Conservation (phyloP, 2,113 vertebrate genomes). For the Xiphias gladius region DNA sequence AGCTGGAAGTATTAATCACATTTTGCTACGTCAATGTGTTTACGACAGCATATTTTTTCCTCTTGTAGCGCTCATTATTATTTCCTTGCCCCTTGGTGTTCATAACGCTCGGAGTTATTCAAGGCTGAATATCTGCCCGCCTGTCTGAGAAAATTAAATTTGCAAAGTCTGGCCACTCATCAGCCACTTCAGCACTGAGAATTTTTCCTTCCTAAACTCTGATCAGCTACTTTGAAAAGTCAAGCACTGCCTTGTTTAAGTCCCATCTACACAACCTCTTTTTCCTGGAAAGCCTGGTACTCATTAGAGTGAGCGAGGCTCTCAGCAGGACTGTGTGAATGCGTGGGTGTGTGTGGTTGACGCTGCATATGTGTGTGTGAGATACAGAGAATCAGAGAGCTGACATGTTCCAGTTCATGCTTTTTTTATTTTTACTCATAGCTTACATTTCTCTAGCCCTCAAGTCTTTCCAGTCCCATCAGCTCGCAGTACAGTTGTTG, state of each 20-base stretch:
- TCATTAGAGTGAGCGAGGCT: conserved; percentile 61
- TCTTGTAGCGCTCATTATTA: neutral
- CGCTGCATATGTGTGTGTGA: neutral
- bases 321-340: conserved; percentile 34
- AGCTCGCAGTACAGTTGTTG: conserved; percentile 39
- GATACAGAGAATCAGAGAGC: conserved; percentile 15
- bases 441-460: conserved; percentile 54
- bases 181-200: neutral
- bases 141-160: conserved; percentile 1
- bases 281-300: conserved; percentile 69
- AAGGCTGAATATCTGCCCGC: neutral
- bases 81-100: conserved; percentile 16
- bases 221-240: conserved; percentile 36
- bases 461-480: conserved; percentile 46
- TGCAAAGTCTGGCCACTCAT: conserved; percentile 8
- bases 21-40: conserved; percentile 33
- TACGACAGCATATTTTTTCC: conserved; percentile 28
- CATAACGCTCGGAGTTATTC: conserved; percentile 7
- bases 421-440: conserved; percentile 38
- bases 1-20: conserved; percentile 39
- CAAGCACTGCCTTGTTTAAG: conserved; percentile 28
- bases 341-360: conserved; percentile 5
- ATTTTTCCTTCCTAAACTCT: conserved; percentile 22
- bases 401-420: conserved; percentile 5
- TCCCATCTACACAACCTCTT: conserved; percentile 26